Evolutionary conservation across 1,140 invertebrate species (phyloP).

Genomic region (Hycleus cichorii): DNA sequence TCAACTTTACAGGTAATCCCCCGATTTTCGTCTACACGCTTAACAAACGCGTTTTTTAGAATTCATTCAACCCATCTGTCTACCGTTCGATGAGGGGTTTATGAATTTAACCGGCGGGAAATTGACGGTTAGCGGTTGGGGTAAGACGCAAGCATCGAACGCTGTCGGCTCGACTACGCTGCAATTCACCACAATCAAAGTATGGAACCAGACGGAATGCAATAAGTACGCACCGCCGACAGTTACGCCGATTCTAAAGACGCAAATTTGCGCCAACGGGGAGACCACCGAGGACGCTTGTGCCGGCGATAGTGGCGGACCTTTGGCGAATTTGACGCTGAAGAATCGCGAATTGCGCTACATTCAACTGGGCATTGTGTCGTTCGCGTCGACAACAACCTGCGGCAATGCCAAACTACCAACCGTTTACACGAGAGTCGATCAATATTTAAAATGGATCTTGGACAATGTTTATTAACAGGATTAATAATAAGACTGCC

Average conservation of each 20-base stretch:
- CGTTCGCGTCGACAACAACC: conserved; percentile 1
- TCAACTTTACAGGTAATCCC: background rate
- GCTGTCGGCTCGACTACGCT: conserved; percentile 18
- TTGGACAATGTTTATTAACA: conserved; percentile 9
- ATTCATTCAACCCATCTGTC: too few species aligned
- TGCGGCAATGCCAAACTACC: conserved; percentile 8
- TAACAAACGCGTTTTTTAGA: too few species aligned
- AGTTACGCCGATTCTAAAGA: conserved; percentile 1
- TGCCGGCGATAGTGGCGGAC: conserved; percentile 15
- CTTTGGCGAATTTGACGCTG: background rate
- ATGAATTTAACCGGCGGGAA: conserved; percentile 36
- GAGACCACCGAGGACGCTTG: conserved; percentile 5
- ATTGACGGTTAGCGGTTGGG: conserved; percentile 72
- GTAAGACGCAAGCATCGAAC: conserved; percentile 53
- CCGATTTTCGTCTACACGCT: too few species aligned
- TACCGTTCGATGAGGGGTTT: too few species aligned
- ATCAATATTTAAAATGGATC: conserved; percentile 18
- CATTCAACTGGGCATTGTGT: conserved; percentile 9
- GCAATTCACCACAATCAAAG: conserved; percentile 16
- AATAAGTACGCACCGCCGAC: conserved; percentile 9
- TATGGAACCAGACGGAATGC: conserved; percentile 18
- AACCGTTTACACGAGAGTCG: conserved; percentile 8
- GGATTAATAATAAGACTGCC: background rate
- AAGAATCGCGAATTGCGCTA: background rate
- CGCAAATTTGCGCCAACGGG: conserved; percentile 23